A percentile compares a stretch with the other conserved stretches of the same genome.
Evolutionary conservation across 2,888 invertebrate genomes (phyloP).

Genomic region (Hypomecis punctinalis): DNA sequence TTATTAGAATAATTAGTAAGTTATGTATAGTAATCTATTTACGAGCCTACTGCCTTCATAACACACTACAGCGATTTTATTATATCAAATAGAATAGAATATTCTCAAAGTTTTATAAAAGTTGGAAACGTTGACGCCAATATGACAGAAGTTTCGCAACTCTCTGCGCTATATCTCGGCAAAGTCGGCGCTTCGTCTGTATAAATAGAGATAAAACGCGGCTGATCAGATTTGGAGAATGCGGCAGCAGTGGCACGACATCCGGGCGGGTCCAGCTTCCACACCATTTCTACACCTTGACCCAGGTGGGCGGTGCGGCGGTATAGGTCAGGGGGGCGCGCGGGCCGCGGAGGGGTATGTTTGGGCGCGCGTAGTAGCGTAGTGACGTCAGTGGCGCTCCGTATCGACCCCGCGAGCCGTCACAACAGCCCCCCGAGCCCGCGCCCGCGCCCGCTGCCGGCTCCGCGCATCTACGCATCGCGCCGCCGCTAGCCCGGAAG

Average conservation of each 20-base stretch:
- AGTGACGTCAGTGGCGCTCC: slow-evolving; percentile 80
- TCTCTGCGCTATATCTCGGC: background rate
- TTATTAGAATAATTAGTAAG: too few species aligned
- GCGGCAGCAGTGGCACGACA: slow-evolving; percentile 46
- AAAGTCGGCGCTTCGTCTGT: slow-evolving; percentile 6
- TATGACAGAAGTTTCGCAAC: slow-evolving; percentile 1
- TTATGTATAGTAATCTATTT: too few species aligned
- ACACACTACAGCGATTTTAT: too few species aligned
- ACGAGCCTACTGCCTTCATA: too few species aligned
- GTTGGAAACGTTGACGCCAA: background rate
- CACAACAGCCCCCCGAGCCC: slow-evolving; percentile 72
- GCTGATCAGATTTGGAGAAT: slow-evolving; percentile 34
- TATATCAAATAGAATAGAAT: too few species aligned
- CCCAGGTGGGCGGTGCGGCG: slow-evolving; percentile 79
- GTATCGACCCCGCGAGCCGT: slow-evolving; percentile 78
- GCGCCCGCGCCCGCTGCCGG: slow-evolving; percentile 42
- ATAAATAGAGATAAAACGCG: slow-evolving; percentile 17
- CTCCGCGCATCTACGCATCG: slow-evolving; percentile 73
- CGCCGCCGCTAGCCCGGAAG: slow-evolving; percentile 66
- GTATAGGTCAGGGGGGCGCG: slow-evolving; percentile 77
- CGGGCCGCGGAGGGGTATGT: slow-evolving; percentile 67
- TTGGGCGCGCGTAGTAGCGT: slow-evolving; percentile 84
- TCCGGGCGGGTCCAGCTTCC: slow-evolving; percentile 57
- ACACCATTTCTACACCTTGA: slow-evolving; percentile 74
- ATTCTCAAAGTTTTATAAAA: too few species aligned